Evolutionary conservation across 92 coral and sea anemone species (phyloP), one percentile per base, ranked within the genome.

Genomic region (Phenganax marumi): DNA sequence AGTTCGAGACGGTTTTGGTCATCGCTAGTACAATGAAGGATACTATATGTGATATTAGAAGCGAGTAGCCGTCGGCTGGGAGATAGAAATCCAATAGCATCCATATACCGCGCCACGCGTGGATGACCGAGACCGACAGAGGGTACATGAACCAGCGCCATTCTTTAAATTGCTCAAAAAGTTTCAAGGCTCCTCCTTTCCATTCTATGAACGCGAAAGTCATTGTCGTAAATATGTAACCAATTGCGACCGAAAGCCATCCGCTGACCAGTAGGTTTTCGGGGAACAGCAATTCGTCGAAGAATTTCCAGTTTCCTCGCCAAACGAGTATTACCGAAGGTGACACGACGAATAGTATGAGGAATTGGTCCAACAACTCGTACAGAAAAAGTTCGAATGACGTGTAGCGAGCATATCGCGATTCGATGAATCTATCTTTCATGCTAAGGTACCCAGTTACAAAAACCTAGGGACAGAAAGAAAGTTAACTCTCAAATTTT

Each of bases 71-170:
- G n/a, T 16, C 33, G 19, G 71, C n/a, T 16, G 82, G 82, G 21
- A 60, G 5, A 22, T 77, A 77, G n/a, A 53, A 12, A 18, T 77
- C 82, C 6, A 77, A 12, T 0, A 77, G 17, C 82, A 77, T 77
- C 82, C 82, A 77, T 1, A 21, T 48, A 9, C 82, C 82, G 21
- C 82, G 82, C 82, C 82, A 77, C 0, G 71, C 82, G 25, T 58
- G 82, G 3, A 77, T 48, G 19, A 77, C 82, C 0, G 71, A 33
- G 12, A 77, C 7, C 18, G 68, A 53, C 10, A 77, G 47, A 8
- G 82, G 82, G 21, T 77, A 77, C 82, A 61, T 77, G 39, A 77
- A 77, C 39, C 33, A 23, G 0, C 56, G 17, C 82, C 82, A 77
- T 33, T 77, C 82, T 6, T 13, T 58, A 25, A 21, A 22, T 43